phyloP scores from a whole-genome alignment of 1,140 invertebrate species.

The Platyscapa corneri region DNA sequence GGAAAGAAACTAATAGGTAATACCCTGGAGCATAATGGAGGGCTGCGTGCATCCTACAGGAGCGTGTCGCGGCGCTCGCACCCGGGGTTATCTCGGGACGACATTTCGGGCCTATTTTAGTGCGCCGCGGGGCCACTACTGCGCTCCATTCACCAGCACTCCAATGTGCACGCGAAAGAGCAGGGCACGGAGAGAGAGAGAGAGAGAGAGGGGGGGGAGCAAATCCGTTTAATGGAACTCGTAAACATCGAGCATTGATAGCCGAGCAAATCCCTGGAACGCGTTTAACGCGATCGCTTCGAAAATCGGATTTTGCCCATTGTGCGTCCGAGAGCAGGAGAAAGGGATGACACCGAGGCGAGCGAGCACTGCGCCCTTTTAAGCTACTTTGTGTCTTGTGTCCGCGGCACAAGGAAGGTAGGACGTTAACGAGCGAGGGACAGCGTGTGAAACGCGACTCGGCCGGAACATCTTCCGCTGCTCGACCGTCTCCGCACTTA shows the following conservation, averaged over 20 bases:
- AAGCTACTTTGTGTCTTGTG: not conserved
- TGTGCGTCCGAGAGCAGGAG: not conserved
- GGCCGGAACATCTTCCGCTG: not conserved
- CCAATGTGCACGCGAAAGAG: not conserved
- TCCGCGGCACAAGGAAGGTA: not conserved
- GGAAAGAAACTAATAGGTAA: not conserved
- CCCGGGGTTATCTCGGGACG: not conserved
- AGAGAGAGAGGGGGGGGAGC: not conserved
- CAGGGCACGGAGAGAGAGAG: not conserved
- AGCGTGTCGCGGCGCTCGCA: not conserved
- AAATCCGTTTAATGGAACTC: constrained; percentile 51
- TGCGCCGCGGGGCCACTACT: constrained; percentile 26
- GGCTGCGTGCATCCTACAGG: not conserved
- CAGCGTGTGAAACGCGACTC: not conserved
- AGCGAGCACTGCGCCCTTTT: not conserved
- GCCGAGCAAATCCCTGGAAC: constrained; percentile 47
- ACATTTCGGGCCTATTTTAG: constrained; percentile 12
- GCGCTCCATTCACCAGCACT: not conserved
- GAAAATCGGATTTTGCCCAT: constrained; percentile 59
- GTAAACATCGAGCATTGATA: constrained; percentile 52
- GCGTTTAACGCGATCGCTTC: constrained; percentile 60
- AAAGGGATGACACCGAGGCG: constrained; percentile 17
- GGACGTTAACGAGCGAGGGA: not conserved
- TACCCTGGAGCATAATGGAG: not conserved
- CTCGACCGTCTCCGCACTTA: not conserved